Base-by-base conservation (phyloP, 2,797 vertebrate species). In the Acanthurus tractus region DNA sequence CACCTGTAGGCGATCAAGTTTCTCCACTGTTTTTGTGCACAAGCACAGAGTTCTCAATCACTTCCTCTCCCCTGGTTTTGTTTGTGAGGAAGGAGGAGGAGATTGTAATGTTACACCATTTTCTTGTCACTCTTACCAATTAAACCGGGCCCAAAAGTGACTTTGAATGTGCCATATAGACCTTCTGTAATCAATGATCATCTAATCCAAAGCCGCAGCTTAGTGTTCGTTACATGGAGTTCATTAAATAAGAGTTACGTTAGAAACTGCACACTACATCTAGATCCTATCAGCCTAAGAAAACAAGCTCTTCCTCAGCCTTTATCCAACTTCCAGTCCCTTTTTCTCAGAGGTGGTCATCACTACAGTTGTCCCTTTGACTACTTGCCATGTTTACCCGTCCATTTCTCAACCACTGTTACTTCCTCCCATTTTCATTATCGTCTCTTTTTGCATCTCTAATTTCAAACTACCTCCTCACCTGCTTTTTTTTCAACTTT, bases 221-320 rank as follows among this genome's bases (percentile, higher is more conserved):
- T 38, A 36, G 77, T 81, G 62, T 88, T 70, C 29, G 71, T 78
- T 85, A 86, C 83, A 78, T 17, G 42, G 78, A 61, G 68, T 65
- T 70, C 75, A 82, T 86, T 86, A 86, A 88, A 85, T 68, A 83
- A 77, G 17, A 79, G 65, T 57, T 22, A 70, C 12, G 15, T 11
- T 40, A 48, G 71, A 76, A 77, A 66, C 20, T 0, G 38, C 15
- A 18, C 22, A 14, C 67, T 74, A 25, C 56, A 12, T 78, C 12
- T 14, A 74, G 83, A 86, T 85, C 48, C 56, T 77, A 85, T 84
- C 83, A 58, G 56, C 13, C 11, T 0, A 0, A 40, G 34, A 63
- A 76, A 81, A 82, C 46, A 69, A 45, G 61, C 54, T 59, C 63
- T 29, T 84, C 46, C 44, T 57, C 29, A 10, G 22, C 23, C 13